A percentile compares a stretch with the other conserved stretches of the same genome.
Conservation (phyloP, 2,888 invertebrate genomes). For the Malacosoma neustria region DNA sequence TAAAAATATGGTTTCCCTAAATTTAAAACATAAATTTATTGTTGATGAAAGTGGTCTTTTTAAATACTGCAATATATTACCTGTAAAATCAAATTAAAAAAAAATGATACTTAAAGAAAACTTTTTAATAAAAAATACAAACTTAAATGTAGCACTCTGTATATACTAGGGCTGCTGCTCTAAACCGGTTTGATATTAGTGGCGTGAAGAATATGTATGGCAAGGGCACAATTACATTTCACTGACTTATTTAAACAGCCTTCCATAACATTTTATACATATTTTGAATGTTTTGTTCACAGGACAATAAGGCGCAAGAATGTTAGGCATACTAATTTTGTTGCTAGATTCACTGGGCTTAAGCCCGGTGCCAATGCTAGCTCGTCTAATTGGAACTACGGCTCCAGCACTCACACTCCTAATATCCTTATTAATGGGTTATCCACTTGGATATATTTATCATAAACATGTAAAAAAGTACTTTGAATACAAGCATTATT, state of each 20-base stretch:
- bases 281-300: slow-evolving; percentile 13
- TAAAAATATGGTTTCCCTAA: no score
- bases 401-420: slow-evolving; percentile 79
- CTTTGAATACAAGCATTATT: slow-evolving; percentile 78
- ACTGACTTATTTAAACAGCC: not conserved
- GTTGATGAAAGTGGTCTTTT: no score
- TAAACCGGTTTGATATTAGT: no score
- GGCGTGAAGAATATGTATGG: no score
- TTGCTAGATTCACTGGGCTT: slow-evolving; percentile 32
- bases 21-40: no score
- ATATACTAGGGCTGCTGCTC: no score
- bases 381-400: slow-evolving; percentile 70
- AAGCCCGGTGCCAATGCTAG: slow-evolving; percentile 50
- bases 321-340: slow-evolving; percentile 47
- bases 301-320: slow-evolving; percentile 16
- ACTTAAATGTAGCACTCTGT: no score
- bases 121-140: no score
- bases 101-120: no score
- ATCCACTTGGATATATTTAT: slow-evolving; percentile 49
- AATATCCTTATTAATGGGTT: slow-evolving; percentile 77
- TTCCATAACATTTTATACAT: not conserved
- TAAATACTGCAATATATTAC: no score
- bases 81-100: no score
- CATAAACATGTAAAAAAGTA: slow-evolving; percentile 35
- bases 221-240: no score